These are phyloP conservation scores for Sisyra terminalis DNA, from an alignment of 2,888 invertebrate species.

Conservation along the genomic window DNA sequence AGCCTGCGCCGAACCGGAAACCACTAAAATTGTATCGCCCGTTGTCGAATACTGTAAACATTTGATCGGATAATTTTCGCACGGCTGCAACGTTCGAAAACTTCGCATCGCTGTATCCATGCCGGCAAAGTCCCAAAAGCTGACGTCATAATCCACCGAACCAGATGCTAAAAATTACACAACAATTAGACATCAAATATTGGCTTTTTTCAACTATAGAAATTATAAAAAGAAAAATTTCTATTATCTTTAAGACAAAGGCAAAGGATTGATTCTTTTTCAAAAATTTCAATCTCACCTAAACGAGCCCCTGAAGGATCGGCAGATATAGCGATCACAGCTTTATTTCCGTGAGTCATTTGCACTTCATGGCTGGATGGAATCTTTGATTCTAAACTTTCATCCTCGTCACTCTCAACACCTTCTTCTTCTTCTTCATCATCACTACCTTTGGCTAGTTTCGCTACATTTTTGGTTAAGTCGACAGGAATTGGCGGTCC, in stretches of 20 bases:
- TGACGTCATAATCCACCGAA: slow-evolving; percentile 89
- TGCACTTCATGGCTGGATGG: slow-evolving; percentile 63
- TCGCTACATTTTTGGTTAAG: slow-evolving; percentile 14
- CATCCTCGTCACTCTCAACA: slow-evolving; percentile 20
- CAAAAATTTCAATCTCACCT: too few relatives aligned
- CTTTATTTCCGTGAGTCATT: slow-evolving; percentile 80
- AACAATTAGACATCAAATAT: not conserved
- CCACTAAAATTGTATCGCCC: slow-evolving; percentile 83
- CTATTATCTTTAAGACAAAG: too few relatives aligned
- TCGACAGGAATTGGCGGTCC: slow-evolving; percentile 38
- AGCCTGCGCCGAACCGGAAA: slow-evolving; percentile 83
- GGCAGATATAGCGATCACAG: slow-evolving; percentile 75
- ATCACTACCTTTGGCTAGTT: slow-evolving; percentile 14
- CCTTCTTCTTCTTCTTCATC: slow-evolving; percentile 20
- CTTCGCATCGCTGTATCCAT: slow-evolving; percentile 89
- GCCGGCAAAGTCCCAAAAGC: slow-evolving; percentile 97
- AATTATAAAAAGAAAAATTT: too few relatives aligned
- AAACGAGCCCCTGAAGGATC: slow-evolving; percentile 87
- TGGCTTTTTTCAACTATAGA: too few relatives aligned
- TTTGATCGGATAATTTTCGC: slow-evolving; percentile 88
- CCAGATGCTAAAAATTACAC: slow-evolving; percentile 51
- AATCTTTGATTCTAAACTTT: slow-evolving; percentile 37
- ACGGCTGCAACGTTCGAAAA: slow-evolving; percentile 85
- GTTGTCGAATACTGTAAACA: slow-evolving; percentile 83
- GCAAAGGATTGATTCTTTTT: too few relatives aligned